Conservation (phyloP, 2,888 invertebrate genomes). For the Oegoconia quadripuncta region DNA sequence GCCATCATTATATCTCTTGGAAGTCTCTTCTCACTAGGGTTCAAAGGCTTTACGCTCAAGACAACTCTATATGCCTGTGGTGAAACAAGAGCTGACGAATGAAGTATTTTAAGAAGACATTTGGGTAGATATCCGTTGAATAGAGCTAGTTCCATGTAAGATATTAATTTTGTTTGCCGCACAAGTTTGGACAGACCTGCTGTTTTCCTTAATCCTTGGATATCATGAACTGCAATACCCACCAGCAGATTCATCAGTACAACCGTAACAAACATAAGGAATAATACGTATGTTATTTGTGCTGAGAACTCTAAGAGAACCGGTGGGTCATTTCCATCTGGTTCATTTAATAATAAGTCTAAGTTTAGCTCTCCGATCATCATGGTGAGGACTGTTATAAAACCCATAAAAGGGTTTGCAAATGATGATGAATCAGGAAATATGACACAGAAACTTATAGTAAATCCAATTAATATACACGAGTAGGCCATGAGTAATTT, state of each 20-base stretch:
- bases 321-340: conserved; percentile 87
- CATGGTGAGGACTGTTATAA: conserved; percentile 92
- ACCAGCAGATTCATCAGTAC: conserved; percentile 92
- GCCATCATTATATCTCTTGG: conserved; percentile 89
- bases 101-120: conserved; percentile 85
- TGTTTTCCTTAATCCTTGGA: conserved; percentile 91
- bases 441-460: conserved; percentile 92
- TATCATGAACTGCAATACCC: conserved; percentile 93
- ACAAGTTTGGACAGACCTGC: conserved; percentile 91
- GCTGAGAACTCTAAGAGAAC: conserved; percentile 89
- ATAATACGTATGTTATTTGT: conserved; percentile 89
- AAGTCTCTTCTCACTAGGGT: conserved; percentile 89
- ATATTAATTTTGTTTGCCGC: conserved; percentile 91
- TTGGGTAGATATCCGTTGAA: conserved; percentile 89
- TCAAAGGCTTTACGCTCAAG: conserved; percentile 89
- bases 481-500: conserved; percentile 92
- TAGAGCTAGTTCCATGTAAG: conserved; percentile 89
- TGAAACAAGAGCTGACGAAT: conserved; percentile 88
- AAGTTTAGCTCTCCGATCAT: conserved; percentile 93
- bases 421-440: conserved; percentile 91
- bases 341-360: conserved; percentile 86
- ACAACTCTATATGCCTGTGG: conserved; percentile 91
- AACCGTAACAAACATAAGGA: conserved; percentile 90
- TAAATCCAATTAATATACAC: conserved; percentile 90
- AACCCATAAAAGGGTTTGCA: conserved; percentile 90